Evolutionary conservation across 2,113 vertebrate species (phyloP), one percentile per base, ranked within the genome.

Genomic region (Gadus chalcogrammus): DNA sequence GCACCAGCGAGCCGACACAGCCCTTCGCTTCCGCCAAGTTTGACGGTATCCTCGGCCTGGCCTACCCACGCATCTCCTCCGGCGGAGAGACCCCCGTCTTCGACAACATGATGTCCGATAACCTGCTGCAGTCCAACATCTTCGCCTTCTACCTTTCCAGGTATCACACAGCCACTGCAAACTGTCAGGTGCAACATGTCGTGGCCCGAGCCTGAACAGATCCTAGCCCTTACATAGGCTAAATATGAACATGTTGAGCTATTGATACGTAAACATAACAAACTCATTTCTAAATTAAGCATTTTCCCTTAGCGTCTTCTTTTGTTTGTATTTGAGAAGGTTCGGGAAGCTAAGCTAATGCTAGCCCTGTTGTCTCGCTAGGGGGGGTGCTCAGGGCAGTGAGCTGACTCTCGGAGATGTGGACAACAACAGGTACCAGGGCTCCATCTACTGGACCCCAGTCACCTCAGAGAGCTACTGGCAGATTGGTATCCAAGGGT

Each of bases 401-500:
- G 82, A 82, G 76, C 74, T 88, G 28, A 64, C 83, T 48, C 89
- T 91, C 0, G 84, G 84, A 71, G 80, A 35, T 11, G 75, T 82
- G 17, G 82, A 90, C 67, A 35, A 0, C 42, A 82, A 15, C 61
- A 12, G 70, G 71, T 90, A 81, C 76, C 65, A 68, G 66, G 86
- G 86, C 5, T 42, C 83, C 58, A 81, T 90, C 79, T 35, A 61
- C 78, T 90, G 88, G 89, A 83, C 82, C 11, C 88, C 87, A 0
- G 85, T 89, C 61, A 89, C 84, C 18, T 4, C 80, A 22, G 64
- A 90, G 74, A 71, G 64, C 52, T 89, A 87, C 78, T 84, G 86
- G 81, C 83, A 89, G 77, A 89, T 89, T 20, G 80, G 69, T 12
- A 48, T 89, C 42, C 11, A 89, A n/a, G 76, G 81, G 87, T 90